Evolutionary conservation across 2,113 vertebrate genomes (phyloP).

Genomic region (Scomber scombrus): DNA sequence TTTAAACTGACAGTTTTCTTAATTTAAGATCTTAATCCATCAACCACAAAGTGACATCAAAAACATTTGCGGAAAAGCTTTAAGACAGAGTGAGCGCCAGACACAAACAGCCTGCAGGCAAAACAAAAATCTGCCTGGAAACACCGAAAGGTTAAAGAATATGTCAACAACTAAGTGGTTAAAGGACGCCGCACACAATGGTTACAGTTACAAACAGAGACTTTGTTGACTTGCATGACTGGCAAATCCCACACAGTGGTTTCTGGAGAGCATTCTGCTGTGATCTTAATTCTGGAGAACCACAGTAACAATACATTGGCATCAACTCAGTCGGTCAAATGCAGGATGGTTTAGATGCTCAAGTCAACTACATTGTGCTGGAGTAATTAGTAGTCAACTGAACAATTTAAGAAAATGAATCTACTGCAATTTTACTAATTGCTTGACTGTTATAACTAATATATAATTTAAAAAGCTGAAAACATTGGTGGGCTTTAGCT

Average conservation of each 20-base stretch:
- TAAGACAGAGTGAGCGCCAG: not conserved
- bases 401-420: no score
- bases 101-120: conserved; percentile 22
- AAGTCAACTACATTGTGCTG: no score
- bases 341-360: not conserved
- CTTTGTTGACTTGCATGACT: conserved; percentile 16
- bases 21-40: not conserved
- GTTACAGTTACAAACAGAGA: not conserved
- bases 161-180: conserved; percentile 43
- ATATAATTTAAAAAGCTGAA: not conserved
- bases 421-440: not conserved
- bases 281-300: conserved; percentile 6
- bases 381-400: no score
- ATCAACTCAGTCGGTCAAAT: not conserved
- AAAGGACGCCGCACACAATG: conserved; percentile 38
- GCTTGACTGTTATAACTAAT: not conserved
- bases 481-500: not conserved
- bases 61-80: not conserved
- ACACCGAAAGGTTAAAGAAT: conserved; percentile 25
- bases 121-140: not conserved
- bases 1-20: no score
- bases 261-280: conserved; percentile 20
- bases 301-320: not conserved
- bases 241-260: conserved; percentile 19
- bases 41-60: not conserved